Base-by-base conservation (phyloP, 2,797 vertebrate genomes). In the Hemitrygon akajei region DNA sequence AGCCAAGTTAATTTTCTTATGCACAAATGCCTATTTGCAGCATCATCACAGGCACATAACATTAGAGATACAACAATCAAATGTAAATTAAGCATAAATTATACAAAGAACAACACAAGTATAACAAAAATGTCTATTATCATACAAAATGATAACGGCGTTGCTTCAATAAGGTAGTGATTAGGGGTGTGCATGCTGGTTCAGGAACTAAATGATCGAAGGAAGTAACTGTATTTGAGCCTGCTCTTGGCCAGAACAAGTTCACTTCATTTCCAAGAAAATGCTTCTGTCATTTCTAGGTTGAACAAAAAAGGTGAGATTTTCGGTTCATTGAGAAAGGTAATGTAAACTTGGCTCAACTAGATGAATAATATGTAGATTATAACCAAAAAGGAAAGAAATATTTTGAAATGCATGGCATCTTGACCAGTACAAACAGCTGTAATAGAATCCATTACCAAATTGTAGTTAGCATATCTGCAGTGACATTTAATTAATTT, bases 401-500 rank as follows among this genome's bases (percentile, higher is more conserved):
- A 40, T 56, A 94, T 77, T 69, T 79, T 93, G 93, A 91, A 94
- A 94, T 95, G 91, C 91, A 93, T 94, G 79, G 94, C 94, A 94
- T 95, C 94, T 94, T 92, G 94, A 95, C 94, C 93, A 84, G 6
- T 93, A 94, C 81, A 95, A 95, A 94, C 94, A 95, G 95, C 95
- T 95, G 94, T 93, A 93, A 71, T 94, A 94, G 95, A 93, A 94
- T 87, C 91, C 94, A 93, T 96, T 95, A 95, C 95, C 95, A 94
- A 94, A 94, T 94, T 94, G 94, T 95, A 95, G 95, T 95, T 95
- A 94, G 96, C 95, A 94, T 94, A 93, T 94, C 82, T 92, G 89
- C 73, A n/a, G 73, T 25, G 25, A 71, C 34, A 27, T 3, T 40
- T 71, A 27, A 30, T 92, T 92, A 73, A 92, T 71, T 73, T 47